Base-by-base conservation (phyloP, 2,888 invertebrate genomes). In the Tricholauxania praeusta region DNA sequence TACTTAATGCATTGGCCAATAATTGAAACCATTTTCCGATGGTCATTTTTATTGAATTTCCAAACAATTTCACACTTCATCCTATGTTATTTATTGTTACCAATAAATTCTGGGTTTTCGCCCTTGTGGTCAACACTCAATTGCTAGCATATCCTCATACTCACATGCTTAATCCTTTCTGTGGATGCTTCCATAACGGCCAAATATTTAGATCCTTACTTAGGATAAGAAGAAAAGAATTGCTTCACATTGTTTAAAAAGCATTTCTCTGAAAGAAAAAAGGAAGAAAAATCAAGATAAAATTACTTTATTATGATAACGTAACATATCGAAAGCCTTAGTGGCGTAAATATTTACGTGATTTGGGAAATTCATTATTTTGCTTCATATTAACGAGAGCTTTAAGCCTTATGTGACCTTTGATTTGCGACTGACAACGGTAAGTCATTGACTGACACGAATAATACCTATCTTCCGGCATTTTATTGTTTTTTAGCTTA, bases 141-240 rank as follows among this genome's bases (percentile, higher is more conserved):
- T 19, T 47, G 39, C 55, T 17, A n/a, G 51, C 63, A 71, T 32
- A 65, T 39, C 28, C 19, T 47, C 32, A 55, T 14, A 49, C 62
- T 53, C 22, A 14, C 77, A 79, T 76, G 77, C 80, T 80, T 74
- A 74, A 74, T 75, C 77, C 72, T 76, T 72, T 75, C 68, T 19
- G 62, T 32, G 71, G 63, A 71, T 68, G 64, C 51, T 48, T 71
- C 70, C 74, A 74, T 82, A 83, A 83, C 81, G 78, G 81, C 79
- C 78, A 79, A 79, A 80, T 82, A 82, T 83, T 82, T 81, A 83
- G 83, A 83, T 83, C 72, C 63, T 48, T 19, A 60, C 71, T 28
- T 10, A 63, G 77, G 82, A 82, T 82, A 80, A 77, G 55, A 59
- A 22, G 59, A 77, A 82, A 77, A 81, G 80, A 78, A 76, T 71